phyloP scores from a whole-genome alignment of 2,888 invertebrate species.

The Catocala fraxini region DNA sequence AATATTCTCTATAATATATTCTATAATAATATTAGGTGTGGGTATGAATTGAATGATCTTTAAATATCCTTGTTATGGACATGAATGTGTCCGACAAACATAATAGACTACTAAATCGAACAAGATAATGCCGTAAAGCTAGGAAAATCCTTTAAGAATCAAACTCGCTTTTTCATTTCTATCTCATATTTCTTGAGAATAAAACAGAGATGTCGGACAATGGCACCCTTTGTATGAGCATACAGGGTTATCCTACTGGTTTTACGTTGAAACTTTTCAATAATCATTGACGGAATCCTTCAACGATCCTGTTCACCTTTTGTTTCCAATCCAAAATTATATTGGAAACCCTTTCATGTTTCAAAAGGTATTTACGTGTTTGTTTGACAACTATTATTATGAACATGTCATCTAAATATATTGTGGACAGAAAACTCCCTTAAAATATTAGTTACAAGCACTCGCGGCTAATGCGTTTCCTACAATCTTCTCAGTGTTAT shows the following conservation, averaged over 20 bases:
- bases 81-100: neutral
- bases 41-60: neutral
- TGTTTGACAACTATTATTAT: no score
- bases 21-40: no score
- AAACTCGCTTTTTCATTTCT: slow-evolving; percentile 60
- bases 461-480: neutral
- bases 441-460: neutral
- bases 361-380: neutral
- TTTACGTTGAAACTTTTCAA: slow-evolving; percentile 72
- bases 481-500: neutral
- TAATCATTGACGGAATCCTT: slow-evolving; percentile 79
- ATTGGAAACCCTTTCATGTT: slow-evolving; percentile 19
- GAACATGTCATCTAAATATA: no score
- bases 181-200: slow-evolving; percentile 68
- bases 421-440: neutral
- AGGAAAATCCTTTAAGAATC: slow-evolving; percentile 59
- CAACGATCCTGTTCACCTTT: slow-evolving; percentile 63
- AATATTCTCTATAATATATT: no score
- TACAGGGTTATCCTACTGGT: slow-evolving; percentile 60
- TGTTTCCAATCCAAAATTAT: slow-evolving; percentile 50
- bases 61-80: neutral
- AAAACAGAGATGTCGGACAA: slow-evolving; percentile 59
- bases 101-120: slow-evolving; percentile 20
- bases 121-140: slow-evolving; percentile 33
- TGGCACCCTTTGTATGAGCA: slow-evolving; percentile 65